Conservation (phyloP, 1,140 invertebrate genomes). For the Caerostris extrusa region DNA sequence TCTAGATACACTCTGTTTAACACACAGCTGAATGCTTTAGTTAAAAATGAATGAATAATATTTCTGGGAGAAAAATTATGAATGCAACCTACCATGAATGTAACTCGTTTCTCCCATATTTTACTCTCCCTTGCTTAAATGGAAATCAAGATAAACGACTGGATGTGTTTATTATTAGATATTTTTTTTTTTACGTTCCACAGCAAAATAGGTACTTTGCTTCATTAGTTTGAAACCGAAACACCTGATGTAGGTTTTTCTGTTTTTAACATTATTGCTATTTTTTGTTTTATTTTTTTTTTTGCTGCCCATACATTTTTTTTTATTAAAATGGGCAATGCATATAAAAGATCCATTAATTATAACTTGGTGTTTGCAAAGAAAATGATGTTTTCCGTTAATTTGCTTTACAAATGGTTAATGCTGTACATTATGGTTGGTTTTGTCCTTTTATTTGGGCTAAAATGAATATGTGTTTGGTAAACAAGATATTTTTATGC, state of each 20-base stretch:
- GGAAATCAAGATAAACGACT: slow-evolving; percentile 71
- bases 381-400: slow-evolving; percentile 25
- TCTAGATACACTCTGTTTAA: neutral
- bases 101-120: slow-evolving; percentile 51
- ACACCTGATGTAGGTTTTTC: slow-evolving; percentile 58
- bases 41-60: slow-evolving; percentile 37
- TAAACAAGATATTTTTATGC: neutral
- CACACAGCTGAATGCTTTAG: neutral
- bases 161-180: neutral
- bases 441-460: neutral
- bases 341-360: slow-evolving; percentile 61
- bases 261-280: neutral
- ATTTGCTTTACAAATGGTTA: slow-evolving; percentile 33
- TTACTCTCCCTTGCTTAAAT: slow-evolving; percentile 46
- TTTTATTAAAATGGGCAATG: slow-evolving; percentile 45
- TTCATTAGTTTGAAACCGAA: slow-evolving; percentile 64
- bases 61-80: slow-evolving; percentile 53
- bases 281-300: too few species aligned
- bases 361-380: neutral
- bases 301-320: neutral
- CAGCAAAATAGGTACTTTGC: slow-evolving; percentile 20
- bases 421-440: neutral
- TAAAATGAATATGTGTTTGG: neutral
- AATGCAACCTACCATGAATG: slow-evolving; percentile 21
- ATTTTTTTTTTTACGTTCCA: slow-evolving; percentile 12